Percentiles rank a stretch among this genome's conserved stretches.
phyloP scores from a whole-genome alignment of 2,888 invertebrate genomes.

The Nomada fucata region DNA sequence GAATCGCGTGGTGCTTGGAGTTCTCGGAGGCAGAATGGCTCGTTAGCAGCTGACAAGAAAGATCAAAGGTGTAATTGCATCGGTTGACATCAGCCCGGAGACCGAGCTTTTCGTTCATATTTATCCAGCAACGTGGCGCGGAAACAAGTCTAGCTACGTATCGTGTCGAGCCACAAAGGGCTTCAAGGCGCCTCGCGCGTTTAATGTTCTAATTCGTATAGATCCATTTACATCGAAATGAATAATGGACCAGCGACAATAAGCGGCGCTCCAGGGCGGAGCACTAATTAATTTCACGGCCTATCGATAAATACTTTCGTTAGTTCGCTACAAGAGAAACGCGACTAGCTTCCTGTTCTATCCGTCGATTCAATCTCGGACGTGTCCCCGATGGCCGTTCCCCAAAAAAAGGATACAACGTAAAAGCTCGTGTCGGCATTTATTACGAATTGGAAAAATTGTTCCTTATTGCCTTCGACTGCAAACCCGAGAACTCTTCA shows the following conservation, averaged over 20 bases:
- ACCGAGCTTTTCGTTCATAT: slow-evolving; percentile 39
- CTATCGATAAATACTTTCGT: slow-evolving; percentile 66
- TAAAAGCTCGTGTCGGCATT: neutral
- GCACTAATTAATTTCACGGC: slow-evolving; percentile 61
- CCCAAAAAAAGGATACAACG: neutral
- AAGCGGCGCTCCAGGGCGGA: slow-evolving; percentile 19
- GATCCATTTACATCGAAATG: slow-evolving; percentile 58
- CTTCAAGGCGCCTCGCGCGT: slow-evolving; percentile 21
- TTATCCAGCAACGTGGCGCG: slow-evolving; percentile 42
- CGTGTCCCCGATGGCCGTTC: neutral
- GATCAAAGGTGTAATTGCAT: slow-evolving; percentile 39
- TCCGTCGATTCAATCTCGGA: slow-evolving; percentile 15
- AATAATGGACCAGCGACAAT: slow-evolving; percentile 52
- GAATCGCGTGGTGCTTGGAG: no score
- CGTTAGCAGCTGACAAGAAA: slow-evolving; percentile 13
- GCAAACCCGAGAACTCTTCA: neutral
- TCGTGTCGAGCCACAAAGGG: slow-evolving; percentile 37
- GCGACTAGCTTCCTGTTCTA: neutral
- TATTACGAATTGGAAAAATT: neutral
- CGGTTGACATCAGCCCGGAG: neutral
- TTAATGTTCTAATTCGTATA: slow-evolving; percentile 49
- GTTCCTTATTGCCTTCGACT: neutral
- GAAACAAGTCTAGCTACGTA: slow-evolving; percentile 12
- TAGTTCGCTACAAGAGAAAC: neutral
- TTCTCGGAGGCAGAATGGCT: neutral